Conservation (phyloP, 1,140 invertebrate species). For the Drosophila neocordata region DNA sequence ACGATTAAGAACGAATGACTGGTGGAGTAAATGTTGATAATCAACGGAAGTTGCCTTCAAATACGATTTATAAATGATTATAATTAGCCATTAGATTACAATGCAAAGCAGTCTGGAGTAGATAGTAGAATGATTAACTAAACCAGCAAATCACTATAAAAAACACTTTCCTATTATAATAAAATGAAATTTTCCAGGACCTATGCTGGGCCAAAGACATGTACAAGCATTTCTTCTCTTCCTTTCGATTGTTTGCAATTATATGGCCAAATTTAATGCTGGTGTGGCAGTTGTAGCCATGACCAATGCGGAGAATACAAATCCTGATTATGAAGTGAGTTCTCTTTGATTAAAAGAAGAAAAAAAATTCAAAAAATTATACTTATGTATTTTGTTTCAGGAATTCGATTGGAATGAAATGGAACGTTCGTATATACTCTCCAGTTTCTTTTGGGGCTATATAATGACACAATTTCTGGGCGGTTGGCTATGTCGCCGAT, state of each 20-base stretch:
- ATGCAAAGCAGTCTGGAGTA: background rate
- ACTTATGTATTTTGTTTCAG: slow-evolving; percentile 10
- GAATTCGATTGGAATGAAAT: slow-evolving; percentile 84
- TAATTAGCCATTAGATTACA: background rate
- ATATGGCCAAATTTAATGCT: slow-evolving; percentile 67
- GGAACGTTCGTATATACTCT: slow-evolving; percentile 85
- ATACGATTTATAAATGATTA: background rate
- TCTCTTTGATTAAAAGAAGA: too few relatives aligned
- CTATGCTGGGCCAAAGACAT: slow-evolving; percentile 66
- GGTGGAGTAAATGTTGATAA: slow-evolving; percentile 1
- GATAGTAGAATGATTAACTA: background rate
- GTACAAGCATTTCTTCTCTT: slow-evolving; percentile 70
- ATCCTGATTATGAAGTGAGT: slow-evolving; percentile 69
- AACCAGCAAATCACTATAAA: too few relatives aligned
- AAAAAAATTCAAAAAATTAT: background rate
- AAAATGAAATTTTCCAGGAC: slow-evolving; percentile 35
- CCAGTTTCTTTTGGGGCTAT: slow-evolving; percentile 87
- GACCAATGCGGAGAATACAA: slow-evolving; percentile 66
- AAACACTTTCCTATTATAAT: too few relatives aligned
- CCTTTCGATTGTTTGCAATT: slow-evolving; percentile 64
- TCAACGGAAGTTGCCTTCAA: background rate
- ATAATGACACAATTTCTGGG: slow-evolving; percentile 86
- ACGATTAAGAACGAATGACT: background rate
- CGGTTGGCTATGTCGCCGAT: slow-evolving; percentile 86
- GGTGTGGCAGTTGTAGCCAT: slow-evolving; percentile 75